Percentiles rank a stretch among this genome's conserved stretches.
Evolutionary conservation across 1,140 invertebrate species (phyloP).

Genomic region (Ganaspis sp.): DNA sequence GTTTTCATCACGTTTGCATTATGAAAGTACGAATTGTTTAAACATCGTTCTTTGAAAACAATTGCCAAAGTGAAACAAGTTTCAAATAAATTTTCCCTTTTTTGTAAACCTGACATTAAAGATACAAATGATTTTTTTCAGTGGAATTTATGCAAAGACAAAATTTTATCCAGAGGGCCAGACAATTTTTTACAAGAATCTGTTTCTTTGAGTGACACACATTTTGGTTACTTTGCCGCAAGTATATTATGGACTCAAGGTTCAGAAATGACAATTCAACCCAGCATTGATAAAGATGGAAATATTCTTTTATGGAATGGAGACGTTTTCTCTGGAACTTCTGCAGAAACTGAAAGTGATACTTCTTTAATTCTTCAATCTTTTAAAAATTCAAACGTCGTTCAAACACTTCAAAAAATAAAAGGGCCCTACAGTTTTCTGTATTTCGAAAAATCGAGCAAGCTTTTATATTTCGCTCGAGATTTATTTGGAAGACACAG

Average conservation of each 20-base stretch:
- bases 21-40: too few species aligned
- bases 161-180: conserved; percentile 75
- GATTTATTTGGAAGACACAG: conserved; percentile 91
- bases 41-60: too few species aligned
- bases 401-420: conserved; percentile 76
- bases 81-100: too few species aligned
- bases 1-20: too few species aligned
- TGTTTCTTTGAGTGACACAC: conserved; percentile 74
- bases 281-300: conserved; percentile 76
- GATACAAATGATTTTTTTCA: conserved; percentile 56
- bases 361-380: conserved; percentile 68
- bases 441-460: conserved; percentile 81
- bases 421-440: conserved; percentile 91
- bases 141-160: conserved; percentile 68
- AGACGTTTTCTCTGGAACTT: conserved; percentile 82
- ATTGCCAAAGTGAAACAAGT: too few species aligned
- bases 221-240: conserved; percentile 81
- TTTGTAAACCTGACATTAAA: not conserved
- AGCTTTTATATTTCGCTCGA: conserved; percentile 87
- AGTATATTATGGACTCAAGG: conserved; percentile 86
- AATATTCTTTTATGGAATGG: conserved; percentile 88
- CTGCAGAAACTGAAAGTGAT: conserved; percentile 70
- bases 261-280: conserved; percentile 77
- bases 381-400: conserved; percentile 68
- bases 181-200: conserved; percentile 63